Evolutionary conservation across 2,113 vertebrate genomes (phyloP), one percentile per base, ranked within the genome.

Genomic region (Callorhinus ursinus): DNA sequence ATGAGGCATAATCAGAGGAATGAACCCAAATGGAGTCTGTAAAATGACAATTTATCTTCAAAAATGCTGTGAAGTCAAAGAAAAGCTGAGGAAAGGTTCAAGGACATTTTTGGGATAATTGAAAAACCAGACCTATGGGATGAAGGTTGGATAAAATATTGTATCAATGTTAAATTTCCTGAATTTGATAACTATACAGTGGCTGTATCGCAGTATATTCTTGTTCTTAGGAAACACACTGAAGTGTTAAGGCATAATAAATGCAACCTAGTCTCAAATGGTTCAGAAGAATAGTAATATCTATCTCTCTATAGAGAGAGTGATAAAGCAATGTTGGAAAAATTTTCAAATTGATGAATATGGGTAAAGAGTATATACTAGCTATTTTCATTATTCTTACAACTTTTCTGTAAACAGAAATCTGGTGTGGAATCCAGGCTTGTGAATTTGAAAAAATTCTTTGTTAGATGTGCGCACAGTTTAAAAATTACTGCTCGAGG

Each of bases 281-380:
- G 36, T 65, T 83, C 42, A 77, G 76, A 71, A 84, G 67, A 89
- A n/a, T 13, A 65, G 57, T 36, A 65, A 88, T 4, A 18, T 84
- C 18, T 79, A 42, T 16, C 21, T 76, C 28, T 79, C 67, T 10
- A 51, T 1, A 83, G 5, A 91, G 7, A 77, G 31, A 83, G 67
- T 81, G 42, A 69, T 92, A 84, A 83, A 36, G 6, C 22, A 28
- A 74, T 31, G 10, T n/a, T 74, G 28, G 26, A 90, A 91, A 91
- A 76, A 53, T 93, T 85, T 80, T 96, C n/a, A 88, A 67, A 89
- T 59, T 95, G 28, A 22, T 74, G 33, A 81, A 94, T 74, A 36
- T 93, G 14, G 16, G 36, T 77, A 57, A 84, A 94, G 13, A 21
- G 36, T 49, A 88, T n/a, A 26, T 0, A 24, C 26, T 26, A 72